These are phyloP conservation scores for Stictonetta naevosa DNA, from an alignment of 2,113 vertebrate genomes.

Conservation along the genomic window DNA sequence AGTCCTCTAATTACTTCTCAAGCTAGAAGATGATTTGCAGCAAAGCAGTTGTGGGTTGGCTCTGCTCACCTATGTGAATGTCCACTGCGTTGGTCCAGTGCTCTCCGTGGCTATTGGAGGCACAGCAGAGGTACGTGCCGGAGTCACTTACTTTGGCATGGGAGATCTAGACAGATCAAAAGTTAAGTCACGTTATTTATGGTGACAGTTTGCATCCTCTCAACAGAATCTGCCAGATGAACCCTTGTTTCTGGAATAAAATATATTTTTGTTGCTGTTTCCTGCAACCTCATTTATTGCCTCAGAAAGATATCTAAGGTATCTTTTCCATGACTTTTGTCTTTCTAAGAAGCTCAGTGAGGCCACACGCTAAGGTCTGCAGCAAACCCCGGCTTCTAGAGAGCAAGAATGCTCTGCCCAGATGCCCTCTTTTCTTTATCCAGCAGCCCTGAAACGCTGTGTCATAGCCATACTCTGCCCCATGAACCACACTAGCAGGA, in stretches of 20 bases:
- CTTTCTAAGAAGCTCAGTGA: not conserved
- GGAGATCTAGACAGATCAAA: slow-evolving; percentile 37
- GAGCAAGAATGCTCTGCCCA: not conserved
- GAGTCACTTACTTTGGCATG: slow-evolving; percentile 3
- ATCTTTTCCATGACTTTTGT: not conserved
- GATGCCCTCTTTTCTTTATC: not conserved
- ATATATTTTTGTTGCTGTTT: not conserved
- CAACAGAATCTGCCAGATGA: not conserved
- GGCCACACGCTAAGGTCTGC: not conserved
- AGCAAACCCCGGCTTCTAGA: not conserved
- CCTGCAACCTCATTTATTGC: not conserved
- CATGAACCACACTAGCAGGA: not conserved
- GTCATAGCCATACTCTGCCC: not conserved
- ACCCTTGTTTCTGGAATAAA: rapidly evolving
- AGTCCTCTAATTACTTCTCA: not conserved
- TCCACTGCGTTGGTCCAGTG: slow-evolving; percentile 81
- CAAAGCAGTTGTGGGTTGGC: not conserved
- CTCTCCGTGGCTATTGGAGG: slow-evolving; percentile 80
- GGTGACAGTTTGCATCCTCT: not conserved
- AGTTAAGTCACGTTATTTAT: not conserved
- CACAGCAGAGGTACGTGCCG: slow-evolving; percentile 84
- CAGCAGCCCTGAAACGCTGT: not conserved
- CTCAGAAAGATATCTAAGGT: not conserved
- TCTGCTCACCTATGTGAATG: slow-evolving; percentile 78
- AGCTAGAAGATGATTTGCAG: not conserved